Base-by-base conservation (phyloP, 2,797 vertebrate genomes). In the Lophius americanus region DNA sequence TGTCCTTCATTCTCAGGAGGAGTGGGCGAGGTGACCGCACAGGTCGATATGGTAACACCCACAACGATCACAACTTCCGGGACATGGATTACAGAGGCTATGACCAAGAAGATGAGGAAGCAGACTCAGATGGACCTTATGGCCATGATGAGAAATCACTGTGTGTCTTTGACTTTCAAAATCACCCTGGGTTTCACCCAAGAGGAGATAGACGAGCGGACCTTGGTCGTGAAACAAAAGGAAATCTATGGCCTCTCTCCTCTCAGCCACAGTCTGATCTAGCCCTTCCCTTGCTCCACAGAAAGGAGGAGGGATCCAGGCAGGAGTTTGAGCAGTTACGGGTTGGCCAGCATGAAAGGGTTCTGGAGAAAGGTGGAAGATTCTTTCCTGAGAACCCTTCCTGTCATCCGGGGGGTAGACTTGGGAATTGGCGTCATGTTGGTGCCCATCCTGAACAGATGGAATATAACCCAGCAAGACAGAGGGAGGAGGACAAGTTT, bases 31-130 rank as follows among this genome's bases (percentile, higher is more conserved):
- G 94, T 36, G 96, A 96, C 79, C 94, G 95, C 11, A 92, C 92
- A 5, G 96, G 96, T 52, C 96, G 96, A 69, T 97, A 96, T 42
- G 95, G 94, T 44, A 89, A 92, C 66, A 81, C 84, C 48, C 83
- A 88, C 5, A 90, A 90, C 0, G 94, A 96, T 61, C 95, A 96
- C 42, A 96, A 96, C 83, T 96, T 96, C 73, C 88, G 93, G 12
- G 96, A 96, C 64, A 96, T 96, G 95, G 96, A 97, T 82, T 97
- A 96, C 71, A 82, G 95, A 0, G 95, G 91, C 9, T 96, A 95
- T 7, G 88, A 93, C 46, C 94, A 93, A 11, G 95, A 96, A 4
- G 93, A 94, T 3, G 90, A 91, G 56, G 87, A 90, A 23, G 38
- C 65, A 5, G 88, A 78, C 32, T 2, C 65, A n/a, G 83, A 88